Evolutionary conservation across 2,888 invertebrate genomes (phyloP).

Genomic region (Hyalella azteca): DNA sequence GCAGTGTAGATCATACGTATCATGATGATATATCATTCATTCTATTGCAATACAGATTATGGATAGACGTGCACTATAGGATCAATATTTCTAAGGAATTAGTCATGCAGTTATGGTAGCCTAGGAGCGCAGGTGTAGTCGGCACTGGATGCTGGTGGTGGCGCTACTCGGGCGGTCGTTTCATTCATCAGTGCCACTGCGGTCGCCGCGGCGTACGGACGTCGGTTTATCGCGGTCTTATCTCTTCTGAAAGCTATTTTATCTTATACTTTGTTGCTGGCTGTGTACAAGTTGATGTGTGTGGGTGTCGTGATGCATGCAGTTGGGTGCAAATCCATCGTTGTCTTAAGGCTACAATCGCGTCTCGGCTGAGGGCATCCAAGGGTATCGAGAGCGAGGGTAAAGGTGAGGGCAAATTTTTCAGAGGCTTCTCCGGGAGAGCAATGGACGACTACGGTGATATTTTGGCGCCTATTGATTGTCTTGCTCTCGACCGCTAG

Average conservation of each 20-base stretch:
- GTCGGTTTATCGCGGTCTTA: not conserved
- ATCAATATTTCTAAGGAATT: too few species aligned
- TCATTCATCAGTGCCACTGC: conserved; percentile 19
- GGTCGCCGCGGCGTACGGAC: not conserved
- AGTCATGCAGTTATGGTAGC: too few species aligned
- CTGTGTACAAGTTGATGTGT: not conserved
- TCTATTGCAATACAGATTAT: too few species aligned
- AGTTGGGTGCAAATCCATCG: not conserved
- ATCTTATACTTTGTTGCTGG: not conserved
- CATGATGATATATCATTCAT: too few species aligned
- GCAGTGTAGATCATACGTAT: too few species aligned
- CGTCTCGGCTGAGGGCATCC: not conserved
- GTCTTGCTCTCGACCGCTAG: not conserved
- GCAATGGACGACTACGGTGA: not conserved
- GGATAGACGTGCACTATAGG: too few species aligned
- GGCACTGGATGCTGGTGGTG: too few species aligned
- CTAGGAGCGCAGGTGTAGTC: too few species aligned
- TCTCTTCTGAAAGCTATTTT: not conserved
- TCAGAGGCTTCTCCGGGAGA: conserved; percentile 18
- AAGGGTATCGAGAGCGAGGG: conserved; percentile 9
- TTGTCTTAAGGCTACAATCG: not conserved
- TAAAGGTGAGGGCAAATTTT: conserved; percentile 34
- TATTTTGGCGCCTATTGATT: conserved; percentile 7
- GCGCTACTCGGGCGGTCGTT: too few species aligned
- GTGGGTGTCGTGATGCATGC: not conserved